These are phyloP conservation scores for Procambarus virginalis DNA, from an alignment of 1,140 invertebrate genomes.

Conservation along the genomic window DNA sequence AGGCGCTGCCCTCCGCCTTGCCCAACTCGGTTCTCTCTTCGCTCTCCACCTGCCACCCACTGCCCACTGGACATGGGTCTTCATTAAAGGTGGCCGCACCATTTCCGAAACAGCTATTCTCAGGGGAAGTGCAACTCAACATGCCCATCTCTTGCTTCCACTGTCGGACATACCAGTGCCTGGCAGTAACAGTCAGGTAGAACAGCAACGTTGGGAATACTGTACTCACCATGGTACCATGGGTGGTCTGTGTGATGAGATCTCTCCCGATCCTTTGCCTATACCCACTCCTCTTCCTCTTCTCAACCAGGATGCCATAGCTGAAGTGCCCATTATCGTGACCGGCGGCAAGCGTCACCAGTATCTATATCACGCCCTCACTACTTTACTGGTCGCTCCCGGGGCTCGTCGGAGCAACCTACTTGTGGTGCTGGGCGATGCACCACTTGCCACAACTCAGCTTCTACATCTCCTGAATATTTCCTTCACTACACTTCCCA, in stretches of 20 bases:
- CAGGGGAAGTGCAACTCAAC: neutral
- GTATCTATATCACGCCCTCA: slow-evolving; percentile 54
- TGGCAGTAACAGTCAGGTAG: neutral
- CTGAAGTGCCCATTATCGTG: slow-evolving; percentile 48
- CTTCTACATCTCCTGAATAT: slow-evolving; percentile 36
- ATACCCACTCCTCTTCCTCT: neutral
- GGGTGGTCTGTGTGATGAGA: slow-evolving; percentile 48
- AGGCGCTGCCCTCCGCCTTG: slow-evolving; percentile 26
- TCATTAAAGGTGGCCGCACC: slow-evolving; percentile 68
- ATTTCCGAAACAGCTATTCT: slow-evolving; percentile 51
- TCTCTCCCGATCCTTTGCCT: slow-evolving; percentile 23
- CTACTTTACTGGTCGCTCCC: slow-evolving; percentile 16
- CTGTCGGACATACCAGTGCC: slow-evolving; percentile 3
- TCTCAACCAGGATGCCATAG: slow-evolving; percentile 25
- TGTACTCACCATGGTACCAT: slow-evolving; percentile 22
- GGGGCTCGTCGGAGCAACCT: slow-evolving; percentile 21
- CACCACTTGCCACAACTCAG: slow-evolving; percentile 8
- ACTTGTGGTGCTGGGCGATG: slow-evolving; percentile 41
- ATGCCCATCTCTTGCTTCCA: neutral
- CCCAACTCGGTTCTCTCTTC: slow-evolving; percentile 50
- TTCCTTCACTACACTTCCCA: slow-evolving; percentile 1
- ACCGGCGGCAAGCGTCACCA: slow-evolving; percentile 56
- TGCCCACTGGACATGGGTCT: slow-evolving; percentile 64
- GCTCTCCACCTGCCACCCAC: slow-evolving; percentile 36
- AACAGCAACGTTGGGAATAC: slow-evolving; percentile 20